Base-by-base conservation (phyloP, 2,113 vertebrate genomes). In the Pygoscelis adeliae region DNA sequence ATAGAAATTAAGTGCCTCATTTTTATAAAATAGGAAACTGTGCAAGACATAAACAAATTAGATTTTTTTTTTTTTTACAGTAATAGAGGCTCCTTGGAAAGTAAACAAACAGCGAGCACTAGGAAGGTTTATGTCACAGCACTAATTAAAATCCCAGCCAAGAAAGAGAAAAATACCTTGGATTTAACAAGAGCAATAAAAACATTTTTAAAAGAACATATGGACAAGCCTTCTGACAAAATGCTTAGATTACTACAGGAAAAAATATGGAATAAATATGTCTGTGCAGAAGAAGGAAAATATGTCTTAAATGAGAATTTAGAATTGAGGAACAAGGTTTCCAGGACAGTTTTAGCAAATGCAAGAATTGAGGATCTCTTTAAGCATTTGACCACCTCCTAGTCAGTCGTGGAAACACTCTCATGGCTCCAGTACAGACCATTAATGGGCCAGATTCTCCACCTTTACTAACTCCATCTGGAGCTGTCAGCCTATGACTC, bases 131-230 rank as follows among this genome's bases (percentile, higher is more conserved):
- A 62, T 92, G 59, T 81, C 80, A 96, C 11, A 73, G 73, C 26
- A 71, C 49, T 95, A 95, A 89, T 94, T 94, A 94, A 95, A 96
- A 89, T 87, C 55, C 23, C 46, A 92, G 74, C 52, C 73, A 94
- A 92, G 69, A 83, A 81, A 74, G 22, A 70, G 55, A 71, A 95
- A 95, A 95, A 78, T 88, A 89, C 83, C 21, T 95, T 66, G 55
- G 36, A 90, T 94, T 95, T 89, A 97, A 89, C 89, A 87, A 47
- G 53, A 92, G 61, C 26, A 89, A 93, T 79, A 95, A 92, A 87
- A 96, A 76, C 47, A 76, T 94, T 96, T 95, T 90, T 93, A 36
- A 92, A 89, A 93, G 61, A 94, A 89, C 77, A 93, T 81, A 95
- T 65, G 69, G 85, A 72, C 20, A 80, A 85, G 14, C 25, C 55